Evolutionary conservation across 2,888 invertebrate genomes (phyloP).

Genomic region (Escarpia spicata): DNA sequence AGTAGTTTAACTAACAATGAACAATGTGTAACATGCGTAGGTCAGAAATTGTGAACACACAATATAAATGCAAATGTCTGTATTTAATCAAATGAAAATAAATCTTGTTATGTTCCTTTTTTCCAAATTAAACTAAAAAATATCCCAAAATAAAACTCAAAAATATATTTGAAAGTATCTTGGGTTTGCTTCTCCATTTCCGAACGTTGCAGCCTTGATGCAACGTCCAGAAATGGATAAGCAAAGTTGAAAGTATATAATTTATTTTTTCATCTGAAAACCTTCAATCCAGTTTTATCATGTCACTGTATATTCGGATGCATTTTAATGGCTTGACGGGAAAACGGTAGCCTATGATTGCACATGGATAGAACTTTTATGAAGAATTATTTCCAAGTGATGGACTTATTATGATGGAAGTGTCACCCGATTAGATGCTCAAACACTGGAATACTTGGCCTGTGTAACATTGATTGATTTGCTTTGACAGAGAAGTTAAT

Average conservation of each 20-base stretch:
- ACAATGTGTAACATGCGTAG: background rate
- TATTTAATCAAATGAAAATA: background rate
- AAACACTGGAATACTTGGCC: background rate
- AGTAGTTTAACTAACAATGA: background rate
- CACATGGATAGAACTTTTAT: background rate
- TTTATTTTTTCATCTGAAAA: too few species aligned
- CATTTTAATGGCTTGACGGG: background rate
- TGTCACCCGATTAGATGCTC: background rate
- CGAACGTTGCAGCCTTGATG: too few species aligned
- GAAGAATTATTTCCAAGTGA: background rate
- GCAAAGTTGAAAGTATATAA: too few species aligned
- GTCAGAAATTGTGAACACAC: background rate
- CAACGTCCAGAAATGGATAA: too few species aligned
- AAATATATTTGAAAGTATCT: too few species aligned
- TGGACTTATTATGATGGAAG: background rate
- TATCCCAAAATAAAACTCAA: too few species aligned
- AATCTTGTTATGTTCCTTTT: background rate
- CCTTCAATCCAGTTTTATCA: too few species aligned
- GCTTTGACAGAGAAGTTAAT: background rate
- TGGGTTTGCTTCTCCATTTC: too few species aligned
- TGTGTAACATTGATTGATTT: background rate
- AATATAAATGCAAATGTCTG: background rate
- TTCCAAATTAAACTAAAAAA: background rate
- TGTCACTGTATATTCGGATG: background rate
- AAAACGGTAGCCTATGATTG: too few species aligned